Evolutionary conservation across 2,113 vertebrate species (phyloP), one percentile per base, ranked within the genome.

Genomic region (Myotis lucifugus): DNA sequence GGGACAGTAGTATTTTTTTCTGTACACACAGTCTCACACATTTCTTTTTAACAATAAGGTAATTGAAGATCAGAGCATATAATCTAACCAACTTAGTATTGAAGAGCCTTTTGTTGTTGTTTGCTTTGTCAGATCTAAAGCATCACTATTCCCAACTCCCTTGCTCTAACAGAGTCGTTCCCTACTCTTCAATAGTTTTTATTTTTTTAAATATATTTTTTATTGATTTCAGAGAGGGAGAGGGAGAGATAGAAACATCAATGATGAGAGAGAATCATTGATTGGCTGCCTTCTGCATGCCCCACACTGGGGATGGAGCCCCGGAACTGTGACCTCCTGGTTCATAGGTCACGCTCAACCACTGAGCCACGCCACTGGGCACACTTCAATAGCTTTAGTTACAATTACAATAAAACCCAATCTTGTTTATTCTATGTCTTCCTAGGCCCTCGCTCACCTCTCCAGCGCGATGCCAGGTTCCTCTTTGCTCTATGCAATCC

Each of bases 11-110:
- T 69, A 66, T 73, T 89, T 95, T 91, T 56, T 59, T 64, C 59
- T 29, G 25, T 78, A 19, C 37, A 34, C 32, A 76, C 52, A 82
- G 54, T 56, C 12, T 89, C 25, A 74, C 11, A 69, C 29, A 59
- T 85, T 81, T 91, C 85, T 88, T 92, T 74, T 81, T n/a, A 85
- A 72, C 17, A 86, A 66, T 29, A 32, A 85, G 56, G 66, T 88
- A 93, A 92, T 1, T 61, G 21, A 91, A 88, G 21, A 82, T 54
- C 4, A 50, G 46, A 82, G 56, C 52, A 77, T 76, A 76, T 61
- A 54, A 82, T 89, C 42, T 64, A 59, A 52, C 32, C 69, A 67
- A 74, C 9, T 74, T 88, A 77, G 82, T 90, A 23, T 77, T 82
- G 25, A 90, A 85, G 9, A 67, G 29, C 19, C n/a, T 64, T 27